These are phyloP conservation scores for Reticulitermes lucifugus DNA, from an alignment of 2,888 invertebrate genomes.

Conservation along the genomic window DNA sequence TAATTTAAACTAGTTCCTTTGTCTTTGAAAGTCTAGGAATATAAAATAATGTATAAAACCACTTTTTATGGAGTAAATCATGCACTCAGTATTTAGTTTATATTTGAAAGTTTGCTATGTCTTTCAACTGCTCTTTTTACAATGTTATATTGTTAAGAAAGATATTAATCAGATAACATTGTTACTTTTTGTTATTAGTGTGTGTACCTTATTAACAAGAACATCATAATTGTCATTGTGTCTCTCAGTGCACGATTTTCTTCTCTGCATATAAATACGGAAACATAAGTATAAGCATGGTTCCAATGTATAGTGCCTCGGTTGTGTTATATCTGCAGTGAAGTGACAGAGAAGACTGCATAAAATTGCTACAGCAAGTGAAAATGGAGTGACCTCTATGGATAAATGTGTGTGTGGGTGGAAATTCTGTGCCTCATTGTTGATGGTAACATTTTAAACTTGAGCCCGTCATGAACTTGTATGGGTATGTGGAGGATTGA, in stretches of 20 bases:
- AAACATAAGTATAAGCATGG: conserved; percentile 25
- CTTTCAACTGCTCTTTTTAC: conserved; percentile 40
- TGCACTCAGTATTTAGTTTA: conserved; percentile 40
- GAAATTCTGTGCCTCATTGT: conserved; percentile 11
- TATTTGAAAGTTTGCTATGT: conserved; percentile 41
- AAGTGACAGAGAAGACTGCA: not conserved
- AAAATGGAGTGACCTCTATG: too few relatives aligned
- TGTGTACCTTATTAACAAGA: conserved; percentile 35
- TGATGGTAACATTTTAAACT: not conserved
- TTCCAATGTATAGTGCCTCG: conserved; percentile 43
- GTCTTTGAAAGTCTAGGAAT: conserved; percentile 31
- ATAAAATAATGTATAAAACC: conserved; percentile 35
- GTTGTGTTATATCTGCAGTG: conserved; percentile 43
- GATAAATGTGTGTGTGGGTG: not conserved
- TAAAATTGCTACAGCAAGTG: too few relatives aligned
- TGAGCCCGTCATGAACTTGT: too few relatives aligned
- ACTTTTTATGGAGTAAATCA: conserved; percentile 40
- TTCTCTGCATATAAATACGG: conserved; percentile 26
- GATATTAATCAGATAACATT: conserved; percentile 34
- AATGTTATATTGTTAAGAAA: conserved; percentile 43
- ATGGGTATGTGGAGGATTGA: too few relatives aligned
- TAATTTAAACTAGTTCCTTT: conserved; percentile 38
- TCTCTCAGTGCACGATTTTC: conserved; percentile 24
- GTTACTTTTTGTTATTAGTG: conserved; percentile 42
- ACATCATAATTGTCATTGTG: conserved; percentile 31